phyloP scores from a whole-genome alignment of 2,797 vertebrate species.

The Chrysolophus pictus region DNA sequence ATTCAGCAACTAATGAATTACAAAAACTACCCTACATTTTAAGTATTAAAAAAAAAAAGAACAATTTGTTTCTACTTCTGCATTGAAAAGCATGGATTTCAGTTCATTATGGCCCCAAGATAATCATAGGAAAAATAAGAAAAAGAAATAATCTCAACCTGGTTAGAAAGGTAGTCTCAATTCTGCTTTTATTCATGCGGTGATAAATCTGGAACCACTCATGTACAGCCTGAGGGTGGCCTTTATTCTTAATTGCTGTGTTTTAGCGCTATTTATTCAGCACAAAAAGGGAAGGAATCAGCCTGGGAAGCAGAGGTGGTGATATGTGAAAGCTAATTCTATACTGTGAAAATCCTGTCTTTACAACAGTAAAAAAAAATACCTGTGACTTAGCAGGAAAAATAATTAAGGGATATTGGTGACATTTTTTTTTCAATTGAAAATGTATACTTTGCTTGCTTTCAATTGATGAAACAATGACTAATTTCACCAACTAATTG shows the following conservation, averaged over 20 bases:
- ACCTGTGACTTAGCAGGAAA: conserved; percentile 56
- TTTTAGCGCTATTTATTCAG: conserved; percentile 45
- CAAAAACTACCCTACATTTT: neutral
- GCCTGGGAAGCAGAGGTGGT: conserved; percentile 47
- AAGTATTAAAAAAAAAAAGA: neutral
- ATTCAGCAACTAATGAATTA: neutral
- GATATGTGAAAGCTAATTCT: conserved; percentile 56
- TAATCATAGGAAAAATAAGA: neutral
- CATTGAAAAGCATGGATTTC: neutral
- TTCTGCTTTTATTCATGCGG: conserved; percentile 20
- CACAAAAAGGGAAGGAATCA: conserved; percentile 21
- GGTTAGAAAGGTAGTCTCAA: neutral
- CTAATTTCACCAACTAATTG: conserved; percentile 65
- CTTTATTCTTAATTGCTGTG: conserved; percentile 59
- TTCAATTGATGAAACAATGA: conserved; percentile 71
- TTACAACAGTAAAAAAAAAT: conserved; percentile 38
- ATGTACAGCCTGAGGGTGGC: conserved; percentile 4
- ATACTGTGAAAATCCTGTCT: conserved; percentile 23
- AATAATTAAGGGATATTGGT: conserved; percentile 66
- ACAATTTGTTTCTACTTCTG: neutral
- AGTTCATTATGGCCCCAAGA: neutral
- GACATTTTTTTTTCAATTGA: conserved; percentile 57
- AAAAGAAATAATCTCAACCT: conserved; percentile 2
- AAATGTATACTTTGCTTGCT: conserved; percentile 63
- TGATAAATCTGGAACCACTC: conserved; percentile 25